Conservation (phyloP, 2,113 vertebrate genomes). For the Nothobranchius furzeri region DNA sequence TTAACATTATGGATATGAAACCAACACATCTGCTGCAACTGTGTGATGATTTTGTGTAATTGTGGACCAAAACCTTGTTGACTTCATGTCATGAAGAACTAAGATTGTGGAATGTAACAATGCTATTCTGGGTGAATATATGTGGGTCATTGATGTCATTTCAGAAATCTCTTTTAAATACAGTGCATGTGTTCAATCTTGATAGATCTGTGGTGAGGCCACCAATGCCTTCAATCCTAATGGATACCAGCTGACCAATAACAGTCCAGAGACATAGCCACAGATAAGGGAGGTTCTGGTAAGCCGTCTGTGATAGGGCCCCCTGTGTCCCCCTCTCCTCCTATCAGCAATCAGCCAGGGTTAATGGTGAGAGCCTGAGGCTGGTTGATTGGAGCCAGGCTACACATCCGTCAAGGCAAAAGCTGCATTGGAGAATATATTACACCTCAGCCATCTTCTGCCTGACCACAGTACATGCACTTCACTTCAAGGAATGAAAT, state of each 20-base stretch:
- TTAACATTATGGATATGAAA: too few species aligned
- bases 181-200: constrained; percentile 51
- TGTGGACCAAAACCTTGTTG: too few species aligned
- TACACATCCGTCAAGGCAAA: constrained; percentile 65
- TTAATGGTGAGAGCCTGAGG: constrained; percentile 67
- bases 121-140: constrained; percentile 31
- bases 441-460: constrained; percentile 39
- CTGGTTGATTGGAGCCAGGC: constrained; percentile 72
- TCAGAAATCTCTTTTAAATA: constrained; percentile 31
- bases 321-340: constrained; percentile 39
- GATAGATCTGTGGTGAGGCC: constrained; percentile 67
- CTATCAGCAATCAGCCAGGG: constrained; percentile 74
- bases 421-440: constrained; percentile 37
- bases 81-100: too few species aligned
- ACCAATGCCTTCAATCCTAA: constrained; percentile 74
- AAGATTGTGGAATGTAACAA: background rate
- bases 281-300: constrained; percentile 73
- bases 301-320: constrained; percentile 55
- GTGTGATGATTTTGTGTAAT: too few species aligned
- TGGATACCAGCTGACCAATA: constrained; percentile 77
- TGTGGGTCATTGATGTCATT: constrained; percentile 26
- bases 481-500: constrained; percentile 26
- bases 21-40: too few species aligned
- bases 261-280: constrained; percentile 55
- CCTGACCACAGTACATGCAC: constrained; percentile 45